These are phyloP conservation scores for Drosophila rhopaloa DNA, from an alignment of 1,140 invertebrate species.

Conservation along the genomic window DNA sequence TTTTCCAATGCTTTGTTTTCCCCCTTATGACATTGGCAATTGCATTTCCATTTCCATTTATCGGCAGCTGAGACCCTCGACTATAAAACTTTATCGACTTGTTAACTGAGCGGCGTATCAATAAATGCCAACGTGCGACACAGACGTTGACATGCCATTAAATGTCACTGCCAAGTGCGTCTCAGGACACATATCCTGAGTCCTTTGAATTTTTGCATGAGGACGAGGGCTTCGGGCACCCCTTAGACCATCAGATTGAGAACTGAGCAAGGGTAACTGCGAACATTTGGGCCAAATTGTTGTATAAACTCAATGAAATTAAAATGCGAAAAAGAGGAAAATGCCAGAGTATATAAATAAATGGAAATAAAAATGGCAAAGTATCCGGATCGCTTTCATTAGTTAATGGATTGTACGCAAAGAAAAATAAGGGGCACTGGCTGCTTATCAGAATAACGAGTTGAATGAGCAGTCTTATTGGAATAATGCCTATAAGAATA, in stretches of 20 bases:
- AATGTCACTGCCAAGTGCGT: conserved; percentile 46
- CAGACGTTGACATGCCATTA: conserved; percentile 78
- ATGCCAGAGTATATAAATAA: conserved; percentile 16
- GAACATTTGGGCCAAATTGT: conserved; percentile 70
- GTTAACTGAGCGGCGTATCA: conserved; percentile 75
- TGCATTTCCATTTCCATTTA: conserved; percentile 70
- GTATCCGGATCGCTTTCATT: conserved; percentile 67
- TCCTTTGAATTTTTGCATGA: conserved; percentile 49
- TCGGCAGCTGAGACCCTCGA: conserved; percentile 63
- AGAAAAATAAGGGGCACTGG: conserved; percentile 3
- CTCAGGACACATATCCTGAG: conserved; percentile 49
- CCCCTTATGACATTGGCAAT: conserved; percentile 55
- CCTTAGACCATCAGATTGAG: conserved; percentile 15
- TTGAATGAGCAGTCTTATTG: background rate
- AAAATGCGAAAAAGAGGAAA: conserved; percentile 67
- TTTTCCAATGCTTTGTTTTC: conserved; percentile 27
- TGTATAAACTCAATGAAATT: conserved; percentile 77
- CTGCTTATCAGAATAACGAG: conserved; percentile 33
- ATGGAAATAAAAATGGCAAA: conserved; percentile 58
- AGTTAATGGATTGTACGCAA: conserved; percentile 68
- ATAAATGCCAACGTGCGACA: conserved; percentile 69
- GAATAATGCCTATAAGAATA: no score
- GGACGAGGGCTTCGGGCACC: conserved; percentile 14
- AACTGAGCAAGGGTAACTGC: conserved; percentile 22
- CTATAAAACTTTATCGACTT: conserved; percentile 80